phyloP scores from a whole-genome alignment of 2,888 invertebrate species.

The Phyllotreta striolata region DNA sequence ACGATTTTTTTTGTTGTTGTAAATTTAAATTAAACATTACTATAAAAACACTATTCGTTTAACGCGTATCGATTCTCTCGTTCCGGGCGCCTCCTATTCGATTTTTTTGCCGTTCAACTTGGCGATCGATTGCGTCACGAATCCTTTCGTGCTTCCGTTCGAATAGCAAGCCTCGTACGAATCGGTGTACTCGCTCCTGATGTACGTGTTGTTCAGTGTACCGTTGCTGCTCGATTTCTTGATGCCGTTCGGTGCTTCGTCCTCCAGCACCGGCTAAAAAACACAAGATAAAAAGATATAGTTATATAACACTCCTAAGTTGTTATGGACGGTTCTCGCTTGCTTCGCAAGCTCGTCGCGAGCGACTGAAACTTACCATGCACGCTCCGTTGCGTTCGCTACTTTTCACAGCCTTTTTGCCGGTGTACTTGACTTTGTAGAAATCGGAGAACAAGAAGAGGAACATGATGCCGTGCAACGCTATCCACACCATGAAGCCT shows the following conservation, averaged over 20 bases:
- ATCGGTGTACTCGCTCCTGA: conserved; percentile 65
- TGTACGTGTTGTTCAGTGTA: conserved; percentile 60
- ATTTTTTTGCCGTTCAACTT: conserved; percentile 50
- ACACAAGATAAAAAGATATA: conserved; percentile 27
- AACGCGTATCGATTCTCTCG: no score
- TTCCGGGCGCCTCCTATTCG: conserved; percentile 38
- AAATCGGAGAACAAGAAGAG: conserved; percentile 94
- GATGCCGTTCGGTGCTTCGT: conserved; percentile 48
- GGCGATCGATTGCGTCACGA: conserved; percentile 61
- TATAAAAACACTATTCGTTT: no score
- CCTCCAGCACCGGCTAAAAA: conserved; percentile 73
- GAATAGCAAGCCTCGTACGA: conserved; percentile 70
- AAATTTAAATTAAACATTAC: no score
- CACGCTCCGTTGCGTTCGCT: conserved; percentile 65
- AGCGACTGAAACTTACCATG: no score
- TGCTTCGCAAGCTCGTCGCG: no score
- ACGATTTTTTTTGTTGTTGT: no score
- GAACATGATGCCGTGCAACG: conserved; percentile 92
- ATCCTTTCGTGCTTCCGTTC: conserved; percentile 70
- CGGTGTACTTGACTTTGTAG: conserved; percentile 83
- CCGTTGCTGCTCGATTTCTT: conserved; percentile 58
- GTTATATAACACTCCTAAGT: background rate
- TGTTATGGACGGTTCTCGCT: conserved; percentile 38
- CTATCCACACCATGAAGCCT: conserved; percentile 93
- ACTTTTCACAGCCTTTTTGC: conserved; percentile 53